A percentile compares a stretch with the other conserved stretches of the same genome.
phyloP scores from a whole-genome alignment of 1,140 invertebrate species.

The Anastrepha ludens region DNA sequence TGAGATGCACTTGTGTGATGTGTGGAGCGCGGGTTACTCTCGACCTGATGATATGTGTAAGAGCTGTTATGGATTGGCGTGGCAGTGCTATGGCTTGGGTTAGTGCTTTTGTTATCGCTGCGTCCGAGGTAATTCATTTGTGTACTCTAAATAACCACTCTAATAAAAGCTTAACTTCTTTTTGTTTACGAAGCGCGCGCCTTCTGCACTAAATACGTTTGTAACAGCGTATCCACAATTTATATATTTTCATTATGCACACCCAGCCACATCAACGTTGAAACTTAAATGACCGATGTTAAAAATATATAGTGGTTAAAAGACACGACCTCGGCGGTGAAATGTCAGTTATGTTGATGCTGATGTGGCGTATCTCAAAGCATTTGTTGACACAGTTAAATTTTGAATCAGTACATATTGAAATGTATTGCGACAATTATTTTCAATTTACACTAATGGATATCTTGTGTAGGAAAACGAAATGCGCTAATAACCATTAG shows the following conservation, averaged over 20 bases:
- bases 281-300: neutral
- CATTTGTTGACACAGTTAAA: neutral
- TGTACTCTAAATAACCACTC: neutral
- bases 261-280: too few species aligned
- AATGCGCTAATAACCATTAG: neutral
- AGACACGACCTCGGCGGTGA: neutral
- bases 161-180: neutral
- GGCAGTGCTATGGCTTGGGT: constrained; percentile 14
- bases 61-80: neutral
- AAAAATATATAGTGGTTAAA: neutral
- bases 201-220: neutral
- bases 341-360: neutral
- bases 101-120: neutral
- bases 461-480: neutral
- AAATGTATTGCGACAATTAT: neutral
- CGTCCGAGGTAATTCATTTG: constrained; percentile 40
- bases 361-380: neutral
- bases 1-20: constrained; percentile 28
- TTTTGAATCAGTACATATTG: neutral
- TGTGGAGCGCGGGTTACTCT: constrained; percentile 39
- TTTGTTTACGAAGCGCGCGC: neutral
- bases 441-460: constrained; percentile 13
- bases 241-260: too few species aligned
- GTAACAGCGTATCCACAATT: too few species aligned
- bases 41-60: constrained; percentile 52